phyloP scores from a whole-genome alignment of 1,140 invertebrate species.

The Saxidomus purpurata region DNA sequence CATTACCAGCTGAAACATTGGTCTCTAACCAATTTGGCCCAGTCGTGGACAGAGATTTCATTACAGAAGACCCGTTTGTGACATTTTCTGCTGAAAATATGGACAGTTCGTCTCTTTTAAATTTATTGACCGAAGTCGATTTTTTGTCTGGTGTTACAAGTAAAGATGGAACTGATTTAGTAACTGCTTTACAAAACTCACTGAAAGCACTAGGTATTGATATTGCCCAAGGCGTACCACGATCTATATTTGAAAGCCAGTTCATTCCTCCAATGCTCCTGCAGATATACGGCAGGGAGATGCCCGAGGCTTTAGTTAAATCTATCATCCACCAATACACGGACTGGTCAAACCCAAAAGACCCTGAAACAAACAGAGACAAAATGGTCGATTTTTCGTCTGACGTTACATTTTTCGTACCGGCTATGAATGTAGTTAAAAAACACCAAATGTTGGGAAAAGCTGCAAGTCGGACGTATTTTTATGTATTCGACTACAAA shows the following conservation, averaged over 20 bases:
- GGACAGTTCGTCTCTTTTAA: neutral
- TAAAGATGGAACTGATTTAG: conserved; percentile 9
- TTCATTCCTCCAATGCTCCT: neutral
- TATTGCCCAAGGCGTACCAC: neutral
- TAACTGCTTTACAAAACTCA: neutral
- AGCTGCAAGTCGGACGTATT: neutral
- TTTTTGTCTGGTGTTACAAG: conserved; percentile 47
- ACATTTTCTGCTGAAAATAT: neutral
- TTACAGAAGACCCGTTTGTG: neutral
- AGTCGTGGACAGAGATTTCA: conserved; percentile 44
- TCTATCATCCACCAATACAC: conserved; percentile 6
- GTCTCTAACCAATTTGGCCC: neutral
- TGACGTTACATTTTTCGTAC: conserved; percentile 33
- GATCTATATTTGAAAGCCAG: neutral
- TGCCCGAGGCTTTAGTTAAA: neutral
- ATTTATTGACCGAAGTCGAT: conserved; percentile 19
- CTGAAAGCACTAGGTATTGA: neutral
- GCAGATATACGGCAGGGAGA: neutral
- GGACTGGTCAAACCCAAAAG: conserved; percentile 17
- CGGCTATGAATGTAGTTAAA: conserved; percentile 16
- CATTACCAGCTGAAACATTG: neutral
- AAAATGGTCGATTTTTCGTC: conserved; percentile 2
- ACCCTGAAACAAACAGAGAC: conserved; percentile 4
- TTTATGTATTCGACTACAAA: conserved; percentile 28
- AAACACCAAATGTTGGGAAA: neutral